These are phyloP conservation scores for Loriculus beryllinus DNA, from an alignment of 2,797 vertebrate species.

Conservation along the genomic window DNA sequence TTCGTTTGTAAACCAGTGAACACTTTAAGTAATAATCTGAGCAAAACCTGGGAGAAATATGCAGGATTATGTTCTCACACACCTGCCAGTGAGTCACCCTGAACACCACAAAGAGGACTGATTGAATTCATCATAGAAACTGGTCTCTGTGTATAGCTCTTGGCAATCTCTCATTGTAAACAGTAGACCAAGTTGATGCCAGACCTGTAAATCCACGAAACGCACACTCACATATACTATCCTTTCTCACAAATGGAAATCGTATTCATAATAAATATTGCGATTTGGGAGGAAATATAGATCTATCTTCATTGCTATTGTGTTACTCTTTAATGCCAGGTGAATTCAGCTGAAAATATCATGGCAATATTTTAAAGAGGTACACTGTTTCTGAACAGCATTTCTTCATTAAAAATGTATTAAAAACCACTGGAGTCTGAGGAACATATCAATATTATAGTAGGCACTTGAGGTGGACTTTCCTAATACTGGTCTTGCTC, in stretches of 20 bases:
- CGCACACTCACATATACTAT: fast-evolving
- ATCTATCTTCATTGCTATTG: not conserved
- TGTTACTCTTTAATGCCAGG: not conserved
- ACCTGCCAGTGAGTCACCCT: not conserved
- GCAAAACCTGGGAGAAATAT: not conserved
- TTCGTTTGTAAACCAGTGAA: not conserved
- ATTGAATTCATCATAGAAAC: not conserved
- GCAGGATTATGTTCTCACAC: not conserved
- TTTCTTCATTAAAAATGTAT: conserved; percentile 52
- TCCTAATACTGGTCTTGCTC: not conserved
- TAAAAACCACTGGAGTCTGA: not conserved
- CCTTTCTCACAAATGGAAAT: not conserved
- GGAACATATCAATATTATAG: conserved; percentile 20
- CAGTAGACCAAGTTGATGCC: not conserved
- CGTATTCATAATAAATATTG: not conserved
- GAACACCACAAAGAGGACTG: not conserved
- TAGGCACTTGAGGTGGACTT: conserved; percentile 16
- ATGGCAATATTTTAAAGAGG: not conserved
- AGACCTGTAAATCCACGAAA: not conserved
- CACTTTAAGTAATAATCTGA: not conserved
- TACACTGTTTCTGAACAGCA: not conserved
- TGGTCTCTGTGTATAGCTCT: not conserved
- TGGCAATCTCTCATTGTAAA: not conserved
- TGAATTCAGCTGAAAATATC: not conserved
- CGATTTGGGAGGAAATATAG: not conserved